Percentiles rank a stretch among this genome's conserved stretches.
Conservation (phyloP, 2,113 vertebrate species). For the Fregetta grallaria region DNA sequence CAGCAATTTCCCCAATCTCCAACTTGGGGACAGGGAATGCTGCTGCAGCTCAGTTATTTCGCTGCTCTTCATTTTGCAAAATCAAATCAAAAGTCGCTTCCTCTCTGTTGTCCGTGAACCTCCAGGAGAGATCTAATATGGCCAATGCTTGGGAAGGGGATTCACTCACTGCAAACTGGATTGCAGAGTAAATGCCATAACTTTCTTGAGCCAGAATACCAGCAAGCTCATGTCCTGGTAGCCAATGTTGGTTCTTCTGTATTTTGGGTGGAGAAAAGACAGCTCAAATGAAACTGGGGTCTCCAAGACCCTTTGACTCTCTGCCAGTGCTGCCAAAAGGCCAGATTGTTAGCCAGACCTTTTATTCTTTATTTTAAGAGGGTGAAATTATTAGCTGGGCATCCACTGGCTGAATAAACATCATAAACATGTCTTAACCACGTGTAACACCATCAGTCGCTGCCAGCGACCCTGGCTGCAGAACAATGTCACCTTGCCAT, state of each 20-base stretch:
- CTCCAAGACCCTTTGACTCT: neutral
- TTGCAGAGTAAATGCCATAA: neutral
- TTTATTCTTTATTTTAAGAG: neutral
- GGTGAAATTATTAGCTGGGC: neutral
- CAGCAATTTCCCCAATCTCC: neutral
- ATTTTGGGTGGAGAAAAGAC: neutral
- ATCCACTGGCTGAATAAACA: neutral
- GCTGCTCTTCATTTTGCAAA: neutral
- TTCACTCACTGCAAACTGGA: neutral
- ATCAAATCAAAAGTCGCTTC: neutral
- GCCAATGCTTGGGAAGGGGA: neutral
- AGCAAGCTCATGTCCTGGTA: neutral
- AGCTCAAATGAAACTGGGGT: neutral
- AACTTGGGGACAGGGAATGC: neutral
- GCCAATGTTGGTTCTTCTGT: neutral
- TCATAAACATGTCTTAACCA: neutral
- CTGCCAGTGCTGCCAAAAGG: neutral
- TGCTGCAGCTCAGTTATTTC: neutral
- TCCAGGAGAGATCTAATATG: neutral
- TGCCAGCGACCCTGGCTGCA: neutral
- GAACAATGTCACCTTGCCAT: neutral
- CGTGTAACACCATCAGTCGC: neutral
- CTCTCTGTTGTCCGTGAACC: rapidly evolving
- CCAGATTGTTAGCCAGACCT: neutral
- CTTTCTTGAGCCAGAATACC: neutral